phyloP scores from a whole-genome alignment of 2,888 invertebrate genomes.

The Hemistola chrysoprasaria region DNA sequence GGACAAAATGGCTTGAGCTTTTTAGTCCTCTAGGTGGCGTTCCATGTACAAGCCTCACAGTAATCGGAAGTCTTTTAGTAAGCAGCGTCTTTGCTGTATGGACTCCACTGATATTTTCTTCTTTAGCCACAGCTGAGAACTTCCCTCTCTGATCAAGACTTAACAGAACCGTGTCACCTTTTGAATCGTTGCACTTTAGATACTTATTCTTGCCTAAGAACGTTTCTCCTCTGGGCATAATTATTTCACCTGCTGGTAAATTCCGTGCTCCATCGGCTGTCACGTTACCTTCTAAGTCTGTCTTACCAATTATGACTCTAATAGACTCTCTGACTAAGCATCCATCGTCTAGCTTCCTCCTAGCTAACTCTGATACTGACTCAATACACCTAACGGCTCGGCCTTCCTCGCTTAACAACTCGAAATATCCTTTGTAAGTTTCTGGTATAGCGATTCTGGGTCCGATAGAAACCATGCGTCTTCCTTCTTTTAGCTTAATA shows the following conservation, averaged over 20 bases:
- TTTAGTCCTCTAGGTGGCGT: slow-evolving; percentile 92
- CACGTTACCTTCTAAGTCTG: slow-evolving; percentile 83
- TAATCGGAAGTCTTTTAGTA: slow-evolving; percentile 94
- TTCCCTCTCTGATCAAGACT: slow-evolving; percentile 94
- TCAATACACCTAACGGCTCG: slow-evolving; percentile 94
- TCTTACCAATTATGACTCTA: slow-evolving; percentile 85
- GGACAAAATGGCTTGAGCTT: slow-evolving; percentile 90
- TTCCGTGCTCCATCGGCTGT: slow-evolving; percentile 87
- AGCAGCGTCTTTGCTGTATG: slow-evolving; percentile 94
- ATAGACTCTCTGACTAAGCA: slow-evolving; percentile 91
- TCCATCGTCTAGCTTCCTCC: slow-evolving; percentile 87
- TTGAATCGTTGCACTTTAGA: slow-evolving; percentile 92
- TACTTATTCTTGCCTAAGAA: slow-evolving; percentile 88
- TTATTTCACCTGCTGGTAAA: slow-evolving; percentile 91
- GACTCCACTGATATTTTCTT: slow-evolving; percentile 97
- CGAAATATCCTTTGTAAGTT: slow-evolving; percentile 95
- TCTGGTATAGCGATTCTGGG: slow-evolving; percentile 95
- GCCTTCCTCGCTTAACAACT: slow-evolving; percentile 96
- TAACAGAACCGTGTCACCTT: slow-evolving; percentile 91
- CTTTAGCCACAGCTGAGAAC: slow-evolving; percentile 95
- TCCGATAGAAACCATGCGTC: slow-evolving; percentile 90
- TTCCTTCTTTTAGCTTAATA: slow-evolving; percentile 94
- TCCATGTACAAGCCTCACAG: slow-evolving; percentile 95
- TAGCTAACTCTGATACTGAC: slow-evolving; percentile 91
- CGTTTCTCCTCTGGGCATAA: slow-evolving; percentile 89